Conservation (phyloP, 2,797 vertebrate genomes). For the Manis pentadactyla region DNA sequence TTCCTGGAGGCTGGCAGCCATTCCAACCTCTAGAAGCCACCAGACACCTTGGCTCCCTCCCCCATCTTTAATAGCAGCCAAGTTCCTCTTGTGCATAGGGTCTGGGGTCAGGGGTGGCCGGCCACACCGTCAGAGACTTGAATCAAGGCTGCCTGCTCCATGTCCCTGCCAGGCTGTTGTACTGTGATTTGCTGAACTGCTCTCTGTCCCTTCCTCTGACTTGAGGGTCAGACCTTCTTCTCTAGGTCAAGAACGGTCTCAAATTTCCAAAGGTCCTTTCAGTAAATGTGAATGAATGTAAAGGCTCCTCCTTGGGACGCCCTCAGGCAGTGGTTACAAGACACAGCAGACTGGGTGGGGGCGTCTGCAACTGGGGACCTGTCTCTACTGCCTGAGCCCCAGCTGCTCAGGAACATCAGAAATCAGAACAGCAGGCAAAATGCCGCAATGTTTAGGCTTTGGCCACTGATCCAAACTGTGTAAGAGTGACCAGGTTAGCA, state of each 20-base stretch:
- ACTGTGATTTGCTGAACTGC: not conserved
- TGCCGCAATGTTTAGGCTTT: not conserved
- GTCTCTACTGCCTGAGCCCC: fast-evolving
- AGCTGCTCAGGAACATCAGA: not conserved
- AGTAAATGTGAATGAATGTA: not conserved
- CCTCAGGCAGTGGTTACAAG: fast-evolving
- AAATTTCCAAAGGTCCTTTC: not conserved
- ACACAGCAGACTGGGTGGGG: fast-evolving
- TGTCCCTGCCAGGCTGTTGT: too few relatives aligned
- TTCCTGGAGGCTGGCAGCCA: too few relatives aligned
- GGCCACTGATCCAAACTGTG: too few relatives aligned
- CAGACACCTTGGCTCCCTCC: too few relatives aligned
- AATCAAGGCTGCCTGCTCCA: too few relatives aligned
- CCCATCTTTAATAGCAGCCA: not conserved
- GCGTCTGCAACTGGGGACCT: fast-evolving
- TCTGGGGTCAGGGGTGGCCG: too few relatives aligned
- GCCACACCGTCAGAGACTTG: fast-evolving
- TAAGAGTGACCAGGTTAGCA: not conserved
- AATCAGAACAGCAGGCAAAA: not conserved
- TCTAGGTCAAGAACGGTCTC: not conserved
- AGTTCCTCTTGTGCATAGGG: not conserved
- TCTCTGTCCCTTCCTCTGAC: not conserved
- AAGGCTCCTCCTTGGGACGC: not conserved
- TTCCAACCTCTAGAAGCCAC: not conserved
- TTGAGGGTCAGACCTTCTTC: not conserved